A percentile compares a stretch with the other conserved stretches of the same genome.
Conservation (phyloP, 2,888 invertebrate species). For the Emmelina monodactyla region DNA sequence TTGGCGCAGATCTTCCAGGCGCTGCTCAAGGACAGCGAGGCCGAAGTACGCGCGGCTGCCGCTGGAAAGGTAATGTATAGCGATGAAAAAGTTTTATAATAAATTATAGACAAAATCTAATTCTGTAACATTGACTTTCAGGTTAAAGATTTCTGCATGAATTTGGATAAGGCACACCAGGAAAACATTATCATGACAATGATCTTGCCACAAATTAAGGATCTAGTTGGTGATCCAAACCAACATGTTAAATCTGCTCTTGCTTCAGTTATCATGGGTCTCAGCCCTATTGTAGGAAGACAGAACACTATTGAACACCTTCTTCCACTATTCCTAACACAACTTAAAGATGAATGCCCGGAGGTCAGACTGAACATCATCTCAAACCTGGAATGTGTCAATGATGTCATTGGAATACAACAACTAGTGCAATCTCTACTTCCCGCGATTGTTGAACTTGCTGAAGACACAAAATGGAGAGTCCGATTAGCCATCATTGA, state of each 20-base stretch:
- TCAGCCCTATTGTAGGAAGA: slow-evolving; percentile 96
- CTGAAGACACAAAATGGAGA: slow-evolving; percentile 99
- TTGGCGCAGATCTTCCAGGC: slow-evolving; percentile 93
- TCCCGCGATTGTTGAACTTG: slow-evolving; percentile 97
- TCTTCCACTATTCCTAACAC: slow-evolving; percentile 91
- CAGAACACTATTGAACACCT: slow-evolving; percentile 97
- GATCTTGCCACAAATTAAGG: slow-evolving; percentile 96
- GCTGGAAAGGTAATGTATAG: slow-evolving; percentile 90
- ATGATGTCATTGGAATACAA: slow-evolving; percentile 91
- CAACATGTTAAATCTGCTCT: slow-evolving; percentile 99
- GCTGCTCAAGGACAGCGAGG: slow-evolving; percentile 96
- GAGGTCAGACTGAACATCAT: slow-evolving; percentile 99
- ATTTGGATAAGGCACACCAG: slow-evolving; percentile 86
- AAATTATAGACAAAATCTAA: too few species aligned
- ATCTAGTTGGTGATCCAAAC: slow-evolving; percentile 96
- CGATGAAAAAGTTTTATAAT: too few species aligned
- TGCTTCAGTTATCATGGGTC: slow-evolving; percentile 98
- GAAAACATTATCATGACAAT: slow-evolving; percentile 96
- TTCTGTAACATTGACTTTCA: too few species aligned
- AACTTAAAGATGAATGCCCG: slow-evolving; percentile 97
- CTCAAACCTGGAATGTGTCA: slow-evolving; percentile 98
- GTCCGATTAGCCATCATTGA: slow-evolving; percentile 95
- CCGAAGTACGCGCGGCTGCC: slow-evolving; percentile 97
- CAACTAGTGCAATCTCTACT: slow-evolving; percentile 90
- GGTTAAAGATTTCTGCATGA: slow-evolving; percentile 94